Conservation (phyloP, 2,888 invertebrate species). For the Drosophila sordidula region DNA sequence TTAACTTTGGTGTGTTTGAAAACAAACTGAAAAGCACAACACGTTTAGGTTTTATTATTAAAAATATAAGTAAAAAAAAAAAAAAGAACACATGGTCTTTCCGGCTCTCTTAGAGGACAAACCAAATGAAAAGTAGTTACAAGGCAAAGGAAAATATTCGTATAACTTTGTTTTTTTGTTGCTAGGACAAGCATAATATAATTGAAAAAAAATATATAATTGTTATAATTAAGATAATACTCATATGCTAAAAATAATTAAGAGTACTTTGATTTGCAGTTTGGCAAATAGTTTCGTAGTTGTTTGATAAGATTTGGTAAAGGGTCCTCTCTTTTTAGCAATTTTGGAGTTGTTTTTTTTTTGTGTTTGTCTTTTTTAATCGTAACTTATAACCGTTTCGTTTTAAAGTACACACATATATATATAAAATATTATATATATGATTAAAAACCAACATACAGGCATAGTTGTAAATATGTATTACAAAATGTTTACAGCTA, state of each 20-base stretch:
- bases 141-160: constrained; percentile 37
- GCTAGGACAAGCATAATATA: constrained; percentile 71
- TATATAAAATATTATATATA: constrained; percentile 28
- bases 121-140: constrained; percentile 38
- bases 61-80: constrained; percentile 13
- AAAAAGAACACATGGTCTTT: constrained; percentile 59
- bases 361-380: constrained; percentile 36
- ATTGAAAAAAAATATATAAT: constrained; percentile 23
- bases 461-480: constrained; percentile 59
- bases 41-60: constrained; percentile 43
- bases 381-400: constrained; percentile 55
- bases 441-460: constrained; percentile 54
- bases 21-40: constrained; percentile 63
- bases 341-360: constrained; percentile 41
- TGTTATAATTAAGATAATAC: constrained; percentile 26
- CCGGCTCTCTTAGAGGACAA: constrained; percentile 32
- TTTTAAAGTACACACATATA: constrained; percentile 44
- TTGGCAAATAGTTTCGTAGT: constrained; percentile 47
- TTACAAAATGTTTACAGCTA: constrained; percentile 61
- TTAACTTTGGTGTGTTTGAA: constrained; percentile 32
- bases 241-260: constrained; percentile 51
- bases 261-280: constrained; percentile 49
- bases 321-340: constrained; percentile 77
- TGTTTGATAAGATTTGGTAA: constrained; percentile 53
- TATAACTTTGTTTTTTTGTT: constrained; percentile 28